Evolutionary conservation across 2,888 invertebrate genomes (phyloP).

Genomic region (Aspidapion aeneum): DNA sequence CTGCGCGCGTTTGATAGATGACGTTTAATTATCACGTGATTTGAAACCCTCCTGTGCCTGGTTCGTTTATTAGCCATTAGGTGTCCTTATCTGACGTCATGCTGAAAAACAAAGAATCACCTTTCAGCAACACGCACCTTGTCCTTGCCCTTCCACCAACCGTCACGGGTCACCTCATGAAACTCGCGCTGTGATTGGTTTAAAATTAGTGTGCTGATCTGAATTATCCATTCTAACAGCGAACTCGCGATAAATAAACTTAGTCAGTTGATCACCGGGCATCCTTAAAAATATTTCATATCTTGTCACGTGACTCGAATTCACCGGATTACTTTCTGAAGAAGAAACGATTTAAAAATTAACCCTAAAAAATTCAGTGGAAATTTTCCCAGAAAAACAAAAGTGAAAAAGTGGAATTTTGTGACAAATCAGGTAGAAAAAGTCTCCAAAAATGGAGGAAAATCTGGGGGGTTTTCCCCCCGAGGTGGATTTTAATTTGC

Average conservation of each 20-base stretch:
- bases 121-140: too few species aligned
- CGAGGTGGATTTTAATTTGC: constrained; percentile 55
- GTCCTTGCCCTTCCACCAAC: too few species aligned
- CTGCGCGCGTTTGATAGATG: constrained; percentile 1
- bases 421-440: not conserved
- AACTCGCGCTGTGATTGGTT: not conserved
- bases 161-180: not conserved
- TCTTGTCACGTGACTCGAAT: not conserved
- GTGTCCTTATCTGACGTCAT: too few species aligned
- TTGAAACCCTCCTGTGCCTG: too few species aligned
- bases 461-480: constrained; percentile 46
- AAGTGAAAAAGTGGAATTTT: not conserved
- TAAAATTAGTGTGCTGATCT: not conserved
- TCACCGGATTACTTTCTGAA: not conserved
- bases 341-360: not conserved
- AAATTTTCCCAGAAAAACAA: not conserved
- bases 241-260: too few species aligned
- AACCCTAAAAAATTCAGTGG: not conserved
- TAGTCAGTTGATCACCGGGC: too few species aligned
- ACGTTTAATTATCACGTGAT: not conserved
- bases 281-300: too few species aligned
- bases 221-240: too few species aligned
- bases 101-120: too few species aligned
- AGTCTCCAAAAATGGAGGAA: constrained; percentile 40
- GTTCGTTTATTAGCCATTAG: too few species aligned